These are phyloP conservation scores for Camelus bactrianus DNA, from an alignment of 2,113 vertebrate species.

Conservation along the genomic window DNA sequence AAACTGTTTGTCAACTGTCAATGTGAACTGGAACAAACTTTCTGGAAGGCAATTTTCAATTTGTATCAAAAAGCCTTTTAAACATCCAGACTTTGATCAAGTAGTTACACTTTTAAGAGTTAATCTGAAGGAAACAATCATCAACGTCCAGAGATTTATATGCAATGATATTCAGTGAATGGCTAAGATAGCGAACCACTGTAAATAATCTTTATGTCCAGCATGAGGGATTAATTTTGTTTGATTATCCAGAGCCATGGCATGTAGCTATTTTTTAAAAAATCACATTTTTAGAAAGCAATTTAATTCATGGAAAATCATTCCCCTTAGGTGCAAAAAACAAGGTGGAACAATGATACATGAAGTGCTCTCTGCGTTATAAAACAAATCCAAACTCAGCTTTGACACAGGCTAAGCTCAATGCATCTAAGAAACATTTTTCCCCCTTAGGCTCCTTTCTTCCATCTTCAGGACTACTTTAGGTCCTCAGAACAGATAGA, in stretches of 20 bases:
- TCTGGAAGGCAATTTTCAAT: constrained; percentile 26
- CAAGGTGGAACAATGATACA: neutral
- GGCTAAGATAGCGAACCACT: neutral
- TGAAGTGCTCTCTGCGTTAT: neutral
- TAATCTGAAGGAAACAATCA: constrained; percentile 41
- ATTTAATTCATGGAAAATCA: constrained; percentile 40
- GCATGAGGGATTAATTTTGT: neutral
- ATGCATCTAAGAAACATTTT: neutral
- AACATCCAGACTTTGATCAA: constrained; percentile 4
- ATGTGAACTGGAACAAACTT: neutral
- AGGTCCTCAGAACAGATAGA: neutral
- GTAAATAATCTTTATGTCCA: neutral
- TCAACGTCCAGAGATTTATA: neutral
- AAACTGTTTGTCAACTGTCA: neutral
- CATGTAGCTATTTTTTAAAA: neutral
- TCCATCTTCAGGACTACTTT: neutral
- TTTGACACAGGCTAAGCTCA: neutral
- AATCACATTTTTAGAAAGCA: constrained; percentile 12
- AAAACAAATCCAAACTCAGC: neutral
- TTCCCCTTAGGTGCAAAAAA: neutral
- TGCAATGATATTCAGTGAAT: neutral
- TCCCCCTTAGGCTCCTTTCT: neutral
- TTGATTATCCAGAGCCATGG: neutral
- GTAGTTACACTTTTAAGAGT: neutral
- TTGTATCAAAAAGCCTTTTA: constrained; percentile 1